Conservation (phyloP, 2,113 vertebrate species). For the Eptesicus fuscus region DNA sequence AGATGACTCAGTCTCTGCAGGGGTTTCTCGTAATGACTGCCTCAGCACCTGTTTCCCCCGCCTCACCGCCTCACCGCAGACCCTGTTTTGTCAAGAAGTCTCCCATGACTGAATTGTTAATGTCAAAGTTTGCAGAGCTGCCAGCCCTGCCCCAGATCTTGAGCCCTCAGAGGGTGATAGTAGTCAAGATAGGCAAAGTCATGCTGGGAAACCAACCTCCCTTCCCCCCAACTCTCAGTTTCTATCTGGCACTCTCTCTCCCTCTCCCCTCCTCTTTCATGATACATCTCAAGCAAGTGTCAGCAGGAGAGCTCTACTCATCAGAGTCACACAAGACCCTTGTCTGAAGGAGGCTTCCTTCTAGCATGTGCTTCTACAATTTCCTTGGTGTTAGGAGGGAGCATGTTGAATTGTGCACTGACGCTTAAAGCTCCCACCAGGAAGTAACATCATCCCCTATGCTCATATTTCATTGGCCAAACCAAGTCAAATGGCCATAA, state of each 20-base stretch:
- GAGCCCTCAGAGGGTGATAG: not conserved
- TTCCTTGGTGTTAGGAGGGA: not conserved
- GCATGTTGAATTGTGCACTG: too few species aligned
- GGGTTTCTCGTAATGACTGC: not conserved
- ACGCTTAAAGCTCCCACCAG: not conserved
- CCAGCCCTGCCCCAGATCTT: not conserved
- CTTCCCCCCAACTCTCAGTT: not conserved
- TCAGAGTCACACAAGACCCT: not conserved
- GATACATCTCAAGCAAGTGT: not conserved
- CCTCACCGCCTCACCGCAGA: not conserved
- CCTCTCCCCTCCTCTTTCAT: not conserved
- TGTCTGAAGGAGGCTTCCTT: not conserved
- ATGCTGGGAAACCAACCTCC: not conserved
- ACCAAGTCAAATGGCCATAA: not conserved
- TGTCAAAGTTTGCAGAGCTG: not conserved
- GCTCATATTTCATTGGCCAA: not conserved
- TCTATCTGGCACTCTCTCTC: not conserved
- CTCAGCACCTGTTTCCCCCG: not conserved
- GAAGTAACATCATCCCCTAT: not conserved
- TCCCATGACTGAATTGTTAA: not conserved
- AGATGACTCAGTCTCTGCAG: conserved; percentile 5
- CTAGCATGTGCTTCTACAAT: not conserved
- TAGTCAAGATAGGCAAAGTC: not conserved
- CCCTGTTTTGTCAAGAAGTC: conserved; percentile 6
- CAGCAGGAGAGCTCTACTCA: not conserved